Base-by-base conservation (phyloP, 53 echinoderm and acorn worm species). In the Echinarachnius parma region DNA sequence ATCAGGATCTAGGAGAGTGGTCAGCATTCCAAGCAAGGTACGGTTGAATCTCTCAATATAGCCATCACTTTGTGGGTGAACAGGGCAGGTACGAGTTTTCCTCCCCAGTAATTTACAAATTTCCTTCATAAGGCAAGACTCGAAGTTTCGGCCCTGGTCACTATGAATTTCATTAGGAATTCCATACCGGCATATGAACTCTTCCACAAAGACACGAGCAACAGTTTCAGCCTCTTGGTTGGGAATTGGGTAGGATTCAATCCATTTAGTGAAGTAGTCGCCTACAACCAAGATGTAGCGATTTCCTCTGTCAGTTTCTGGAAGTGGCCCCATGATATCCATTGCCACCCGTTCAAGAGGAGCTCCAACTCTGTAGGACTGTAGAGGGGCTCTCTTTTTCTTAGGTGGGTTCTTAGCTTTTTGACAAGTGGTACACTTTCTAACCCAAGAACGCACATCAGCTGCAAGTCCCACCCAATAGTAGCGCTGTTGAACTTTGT, bases 251-350 rank as follows among this genome's bases (percentile, higher is more conserved):
- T 63, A 78, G 4, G 64, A 46, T 31, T 78, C 78, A 29, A 48
- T 50, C 78, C 78, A 63, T 26, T 48, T 62, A 11, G 78, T 62
- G n/a, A 77, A 77, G 23, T 77, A 77, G 23, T 77, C 78, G 26
- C 32, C 64, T 19, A 77, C 28, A 4, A 63, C 64, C 16, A 77
- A 23, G 9, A 78, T 46, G 28, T 68, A 80, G 46, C 30, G 39
- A 21, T 80, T 59, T 21, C 80, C 80, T 21, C 22, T 45, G 23
- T 80, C 57, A 11, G 80, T 68, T 56, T 80, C 68, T 14, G 69
- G 80, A 14, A 80, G 25, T 3, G 80, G 80, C 8, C 80, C 69
- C 22, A 80, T n/a, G 4, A 80, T 70, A 69, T 80, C 80, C 28
- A 76, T 60, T 21, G 67, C 65, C 10, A 66, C 67, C 2, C 74